These are phyloP conservation scores for Bugula neritina DNA, from an alignment of 2,888 invertebrate species.

Conservation along the genomic window DNA sequence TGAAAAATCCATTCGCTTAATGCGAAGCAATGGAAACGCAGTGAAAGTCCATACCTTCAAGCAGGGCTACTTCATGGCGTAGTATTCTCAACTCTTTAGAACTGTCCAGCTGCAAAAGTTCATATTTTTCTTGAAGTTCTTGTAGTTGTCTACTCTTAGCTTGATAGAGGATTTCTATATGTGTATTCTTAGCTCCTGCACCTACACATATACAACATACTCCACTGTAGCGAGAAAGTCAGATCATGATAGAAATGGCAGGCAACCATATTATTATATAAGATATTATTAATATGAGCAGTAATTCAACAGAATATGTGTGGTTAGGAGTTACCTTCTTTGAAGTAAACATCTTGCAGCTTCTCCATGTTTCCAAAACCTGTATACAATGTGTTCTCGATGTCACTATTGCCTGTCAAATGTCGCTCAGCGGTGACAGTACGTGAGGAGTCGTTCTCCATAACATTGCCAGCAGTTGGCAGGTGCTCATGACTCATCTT, in stretches of 20 bases:
- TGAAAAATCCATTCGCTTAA: no score
- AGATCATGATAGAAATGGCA: neutral
- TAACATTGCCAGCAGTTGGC: neutral
- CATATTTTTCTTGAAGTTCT: slow-evolving; percentile 23
- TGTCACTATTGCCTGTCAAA: slow-evolving; percentile 12
- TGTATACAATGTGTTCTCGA: slow-evolving; percentile 2
- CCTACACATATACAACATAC: neutral
- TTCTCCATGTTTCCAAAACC: neutral
- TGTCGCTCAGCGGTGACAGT: neutral
- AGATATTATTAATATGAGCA: neutral
- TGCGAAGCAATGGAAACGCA: no score
- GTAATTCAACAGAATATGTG: neutral
- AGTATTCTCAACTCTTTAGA: slow-evolving; percentile 23
- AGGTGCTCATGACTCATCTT: neutral
- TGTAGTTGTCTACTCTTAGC: slow-evolving; percentile 27
- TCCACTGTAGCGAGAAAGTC: neutral
- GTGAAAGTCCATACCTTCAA: slow-evolving; percentile 26
- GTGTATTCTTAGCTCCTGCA: slow-evolving; percentile 7
- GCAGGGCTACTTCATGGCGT: slow-evolving; percentile 13
- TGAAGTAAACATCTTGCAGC: slow-evolving; percentile 12
- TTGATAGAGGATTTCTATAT: slow-evolving; percentile 24
- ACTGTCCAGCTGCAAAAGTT: slow-evolving; percentile 23
- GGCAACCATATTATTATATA: neutral
- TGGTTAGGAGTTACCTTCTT: neutral
- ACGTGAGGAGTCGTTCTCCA: neutral